Base-by-base conservation (phyloP, 2,797 vertebrate genomes). In the Poeciliopsis paucimaculata region DNA sequence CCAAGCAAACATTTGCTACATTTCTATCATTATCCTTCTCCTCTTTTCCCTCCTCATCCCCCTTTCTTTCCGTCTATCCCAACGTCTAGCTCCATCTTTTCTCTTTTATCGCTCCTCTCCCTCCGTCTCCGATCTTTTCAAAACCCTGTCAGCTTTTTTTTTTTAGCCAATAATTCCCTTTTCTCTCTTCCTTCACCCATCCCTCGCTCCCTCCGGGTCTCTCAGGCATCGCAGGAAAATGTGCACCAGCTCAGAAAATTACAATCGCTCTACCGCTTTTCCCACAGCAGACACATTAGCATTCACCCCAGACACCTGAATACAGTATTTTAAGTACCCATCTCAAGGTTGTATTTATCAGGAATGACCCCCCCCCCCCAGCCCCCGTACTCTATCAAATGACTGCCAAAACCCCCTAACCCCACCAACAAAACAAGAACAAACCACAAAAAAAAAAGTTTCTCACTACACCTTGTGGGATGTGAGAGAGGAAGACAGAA, bases 251-350 rank as follows among this genome's bases (percentile, higher is more conserved):
- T 96, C 96, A 94, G 95, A 96, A 97, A 97, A 97, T 97, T 95
- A 96, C 96, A 97, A 96, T 96, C 96, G 96, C 96, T 96, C 96
- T 96, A 95, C 94, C 92, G 95, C 93, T 96, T 93, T 96, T 57
- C 96, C 96, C 95, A 95, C 96, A 96, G 96, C 94, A 97, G 96
- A 97, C 91, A 97, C 96, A 98, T 99, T 98, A 97, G 96, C 97
- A 97, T 99, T 96, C 93, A 93, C 62, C 86, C 96, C 94, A 98
- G 97, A 98, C 96, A 96, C 95, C 96, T 97, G 97, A 97, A 98
- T 97, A 45, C 39, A 45, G 39, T 75, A 98, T 97, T 98, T 97
- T 95, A 98, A 97, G 95, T 96, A 96, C 95, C 84, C 80, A 53
- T 86, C 82, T 87, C 87, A 95, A 95, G 95, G 95, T 95, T 94